phyloP scores from a whole-genome alignment of 37 sponge, comb jelly and placozoan species.

The Ianthella basta region DNA sequence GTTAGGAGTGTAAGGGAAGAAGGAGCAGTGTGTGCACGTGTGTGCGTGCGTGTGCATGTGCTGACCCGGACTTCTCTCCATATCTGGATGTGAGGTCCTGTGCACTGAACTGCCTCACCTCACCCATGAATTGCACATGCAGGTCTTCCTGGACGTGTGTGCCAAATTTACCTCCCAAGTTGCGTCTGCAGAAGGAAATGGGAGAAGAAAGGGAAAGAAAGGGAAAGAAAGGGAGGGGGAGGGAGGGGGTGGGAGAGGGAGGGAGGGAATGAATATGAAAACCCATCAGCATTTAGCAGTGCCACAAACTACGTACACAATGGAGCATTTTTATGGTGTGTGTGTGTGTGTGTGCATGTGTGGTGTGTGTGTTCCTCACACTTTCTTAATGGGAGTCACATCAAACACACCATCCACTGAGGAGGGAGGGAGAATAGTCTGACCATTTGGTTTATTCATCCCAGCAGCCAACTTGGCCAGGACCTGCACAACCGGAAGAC shows the following conservation, averaged over 20 bases:
- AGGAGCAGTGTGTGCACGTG: too few species aligned
- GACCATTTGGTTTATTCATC: constrained; percentile 88
- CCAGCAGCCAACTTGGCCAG: constrained; percentile 90
- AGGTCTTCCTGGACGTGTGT: constrained; percentile 46
- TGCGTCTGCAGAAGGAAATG: constrained; percentile 46
- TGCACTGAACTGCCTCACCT: constrained; percentile 47
- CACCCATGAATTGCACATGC: constrained; percentile 51
- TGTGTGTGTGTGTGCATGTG: constrained; percentile 27
- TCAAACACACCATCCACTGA: constrained; percentile 60
- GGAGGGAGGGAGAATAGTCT: constrained; percentile 78
- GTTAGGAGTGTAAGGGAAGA: too few species aligned
- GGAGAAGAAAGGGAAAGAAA: neutral
- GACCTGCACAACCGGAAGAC: constrained; percentile 38
- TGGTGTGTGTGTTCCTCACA: constrained; percentile 44
- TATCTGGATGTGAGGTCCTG: constrained; percentile 43
- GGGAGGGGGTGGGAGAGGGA: neutral
- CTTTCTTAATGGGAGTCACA: constrained; percentile 69
- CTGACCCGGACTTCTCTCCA: constrained; percentile 80
- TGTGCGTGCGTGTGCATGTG: too few species aligned
- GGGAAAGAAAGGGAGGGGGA: neutral
- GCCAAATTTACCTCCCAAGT: constrained; percentile 92
- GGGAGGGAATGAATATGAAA: neutral
- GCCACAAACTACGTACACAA: neutral
- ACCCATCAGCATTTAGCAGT: too few species aligned
- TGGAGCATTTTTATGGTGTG: neutral